phyloP scores from a whole-genome alignment of 2,888 invertebrate genomes.

The Tetramorium bicarinatum region DNA sequence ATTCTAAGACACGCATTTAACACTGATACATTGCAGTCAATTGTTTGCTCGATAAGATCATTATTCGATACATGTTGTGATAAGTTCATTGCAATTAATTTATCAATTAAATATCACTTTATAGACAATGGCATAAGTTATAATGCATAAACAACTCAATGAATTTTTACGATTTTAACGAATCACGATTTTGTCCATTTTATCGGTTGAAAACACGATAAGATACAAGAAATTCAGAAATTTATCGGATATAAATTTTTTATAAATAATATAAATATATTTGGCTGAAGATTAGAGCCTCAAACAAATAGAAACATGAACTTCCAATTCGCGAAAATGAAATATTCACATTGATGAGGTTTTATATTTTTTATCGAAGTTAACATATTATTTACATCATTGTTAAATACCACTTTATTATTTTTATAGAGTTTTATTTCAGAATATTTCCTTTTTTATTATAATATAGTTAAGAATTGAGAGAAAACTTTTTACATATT shows the following conservation, averaged over 20 bases:
- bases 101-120: neutral
- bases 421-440: neutral
- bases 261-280: neutral
- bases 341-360: neutral
- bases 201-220: neutral
- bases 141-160: neutral
- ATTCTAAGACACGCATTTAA: constrained; percentile 83
- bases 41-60: constrained; percentile 8
- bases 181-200: neutral
- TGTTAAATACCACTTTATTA: constrained; percentile 20
- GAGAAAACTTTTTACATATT: neutral
- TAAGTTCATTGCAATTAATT: neutral
- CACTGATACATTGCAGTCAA: neutral
- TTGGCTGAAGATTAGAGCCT: neutral
- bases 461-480: constrained; percentile 3
- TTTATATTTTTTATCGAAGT: constrained; percentile 17
- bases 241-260: neutral
- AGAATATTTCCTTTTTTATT: neutral
- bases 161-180: neutral
- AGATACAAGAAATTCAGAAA: constrained; percentile 2
- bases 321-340: neutral
- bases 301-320: neutral
- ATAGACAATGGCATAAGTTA: constrained; percentile 6
- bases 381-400: neutral
- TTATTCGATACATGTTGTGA: constrained; percentile 33